Percentiles rank a stretch among this genome's conserved stretches.
phyloP scores from a whole-genome alignment of 2,888 invertebrate species.

The Sarcophaga subvicina region DNA sequence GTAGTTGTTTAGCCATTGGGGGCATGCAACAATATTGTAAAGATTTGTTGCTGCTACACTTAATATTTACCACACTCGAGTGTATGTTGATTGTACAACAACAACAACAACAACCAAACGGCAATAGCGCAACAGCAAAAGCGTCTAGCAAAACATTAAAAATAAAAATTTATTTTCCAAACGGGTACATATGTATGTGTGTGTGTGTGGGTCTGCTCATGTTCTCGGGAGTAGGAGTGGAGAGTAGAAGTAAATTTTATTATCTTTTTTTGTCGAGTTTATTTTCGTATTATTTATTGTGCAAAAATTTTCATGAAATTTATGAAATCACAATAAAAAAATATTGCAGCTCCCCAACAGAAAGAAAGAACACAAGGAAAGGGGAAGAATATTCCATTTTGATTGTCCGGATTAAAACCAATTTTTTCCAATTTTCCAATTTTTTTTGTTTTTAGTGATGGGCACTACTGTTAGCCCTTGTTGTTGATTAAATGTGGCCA shows the following conservation, averaged over 20 bases:
- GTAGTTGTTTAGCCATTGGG: slow-evolving; percentile 9
- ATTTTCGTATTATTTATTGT: not conserved
- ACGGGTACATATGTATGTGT: not conserved
- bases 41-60: slow-evolving; percentile 76
- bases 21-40: slow-evolving; percentile 75
- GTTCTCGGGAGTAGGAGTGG: too few species aligned
- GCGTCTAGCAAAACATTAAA: slow-evolving; percentile 22
- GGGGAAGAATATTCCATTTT: not conserved
- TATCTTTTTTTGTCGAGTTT: too few species aligned
- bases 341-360: too few species aligned
- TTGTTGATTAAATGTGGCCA: too few species aligned
- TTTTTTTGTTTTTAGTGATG: too few species aligned
- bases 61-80: slow-evolving; percentile 73
- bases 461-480: too few species aligned
- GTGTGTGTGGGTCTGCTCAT: not conserved
- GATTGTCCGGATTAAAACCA: not conserved
- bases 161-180: slow-evolving; percentile 1
- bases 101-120: not conserved
- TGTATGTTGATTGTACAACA: slow-evolving; percentile 56
- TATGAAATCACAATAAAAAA: not conserved
- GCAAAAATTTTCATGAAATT: not conserved
- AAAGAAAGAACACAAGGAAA: not conserved
- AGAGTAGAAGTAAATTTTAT: too few species aligned
- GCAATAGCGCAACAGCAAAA: not conserved
- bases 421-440: too few species aligned